phyloP scores from a whole-genome alignment of 2,888 invertebrate species.

The Drosophila gaucha region DNA sequence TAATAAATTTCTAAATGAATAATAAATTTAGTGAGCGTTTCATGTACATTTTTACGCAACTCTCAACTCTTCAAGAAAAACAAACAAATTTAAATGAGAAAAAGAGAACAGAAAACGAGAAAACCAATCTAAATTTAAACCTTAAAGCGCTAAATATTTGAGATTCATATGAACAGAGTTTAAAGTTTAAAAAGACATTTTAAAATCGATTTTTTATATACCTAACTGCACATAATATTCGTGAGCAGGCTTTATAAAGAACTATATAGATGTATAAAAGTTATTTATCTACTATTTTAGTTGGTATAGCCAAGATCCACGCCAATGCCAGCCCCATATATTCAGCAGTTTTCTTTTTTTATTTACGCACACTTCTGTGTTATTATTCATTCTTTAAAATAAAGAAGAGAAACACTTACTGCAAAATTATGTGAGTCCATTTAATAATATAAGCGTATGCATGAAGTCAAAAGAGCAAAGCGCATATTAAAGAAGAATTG shows the following conservation, averaged over 20 bases:
- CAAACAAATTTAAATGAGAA: not conserved
- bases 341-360: slow-evolving; percentile 21
- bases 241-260: slow-evolving; percentile 40
- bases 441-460: slow-evolving; percentile 37
- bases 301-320: slow-evolving; percentile 26
- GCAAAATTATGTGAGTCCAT: slow-evolving; percentile 46
- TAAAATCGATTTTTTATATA: slow-evolving; percentile 46
- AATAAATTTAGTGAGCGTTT: slow-evolving; percentile 72
- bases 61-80: slow-evolving; percentile 8
- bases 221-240: slow-evolving; percentile 16
- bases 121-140: slow-evolving; percentile 1
- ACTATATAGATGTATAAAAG: slow-evolving; percentile 50
- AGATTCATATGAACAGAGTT: slow-evolving; percentile 49
- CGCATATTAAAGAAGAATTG: slow-evolving; percentile 39
- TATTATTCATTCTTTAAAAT: slow-evolving; percentile 39
- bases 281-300: slow-evolving; percentile 52
- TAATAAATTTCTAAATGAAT: slow-evolving; percentile 80
- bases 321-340: slow-evolving; percentile 18
- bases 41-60: slow-evolving; percentile 70
- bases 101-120: not conserved
- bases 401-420: slow-evolving; percentile 32
- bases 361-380: slow-evolving; percentile 23
- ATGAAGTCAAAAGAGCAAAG: slow-evolving; percentile 21
- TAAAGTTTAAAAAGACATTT: slow-evolving; percentile 40
- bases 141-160: slow-evolving; percentile 25